Conservation (phyloP, 2,797 vertebrate genomes). For the Melanogrammus aeglefinus region DNA sequence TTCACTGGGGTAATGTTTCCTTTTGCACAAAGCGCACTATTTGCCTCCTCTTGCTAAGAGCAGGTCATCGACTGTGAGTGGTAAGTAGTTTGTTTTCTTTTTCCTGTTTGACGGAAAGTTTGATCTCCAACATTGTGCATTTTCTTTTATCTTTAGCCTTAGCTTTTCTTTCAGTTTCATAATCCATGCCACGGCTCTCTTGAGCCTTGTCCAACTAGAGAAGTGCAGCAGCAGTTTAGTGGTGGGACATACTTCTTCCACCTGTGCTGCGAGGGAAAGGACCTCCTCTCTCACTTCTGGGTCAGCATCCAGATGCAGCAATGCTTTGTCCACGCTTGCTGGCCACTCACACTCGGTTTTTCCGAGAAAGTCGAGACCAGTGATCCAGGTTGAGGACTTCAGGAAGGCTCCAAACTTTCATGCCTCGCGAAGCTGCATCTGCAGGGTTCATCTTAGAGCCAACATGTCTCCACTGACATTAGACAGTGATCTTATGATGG, state of each 20-base stretch:
- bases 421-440: constrained; percentile 4
- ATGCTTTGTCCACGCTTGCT: background rate
- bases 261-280: background rate
- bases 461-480: constrained; percentile 11
- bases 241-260: background rate
- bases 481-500: constrained; percentile 2
- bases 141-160: background rate
- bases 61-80: background rate
- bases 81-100: background rate
- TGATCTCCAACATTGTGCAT: background rate
- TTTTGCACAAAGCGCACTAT: background rate
- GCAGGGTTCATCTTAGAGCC: constrained; percentile 9
- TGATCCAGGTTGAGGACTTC: background rate
- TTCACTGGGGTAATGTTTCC: background rate
- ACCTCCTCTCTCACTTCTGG: background rate
- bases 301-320: background rate
- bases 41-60: background rate
- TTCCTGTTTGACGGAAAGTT: background rate
- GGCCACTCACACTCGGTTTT: background rate
- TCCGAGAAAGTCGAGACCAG: background rate
- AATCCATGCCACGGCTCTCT: background rate
- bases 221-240: background rate
- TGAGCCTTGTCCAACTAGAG: background rate
- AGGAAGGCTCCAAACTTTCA: background rate
- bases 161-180: background rate